Evolutionary conservation across 2,113 vertebrate species (phyloP).

Genomic region (Manacus vitellinus): DNA sequence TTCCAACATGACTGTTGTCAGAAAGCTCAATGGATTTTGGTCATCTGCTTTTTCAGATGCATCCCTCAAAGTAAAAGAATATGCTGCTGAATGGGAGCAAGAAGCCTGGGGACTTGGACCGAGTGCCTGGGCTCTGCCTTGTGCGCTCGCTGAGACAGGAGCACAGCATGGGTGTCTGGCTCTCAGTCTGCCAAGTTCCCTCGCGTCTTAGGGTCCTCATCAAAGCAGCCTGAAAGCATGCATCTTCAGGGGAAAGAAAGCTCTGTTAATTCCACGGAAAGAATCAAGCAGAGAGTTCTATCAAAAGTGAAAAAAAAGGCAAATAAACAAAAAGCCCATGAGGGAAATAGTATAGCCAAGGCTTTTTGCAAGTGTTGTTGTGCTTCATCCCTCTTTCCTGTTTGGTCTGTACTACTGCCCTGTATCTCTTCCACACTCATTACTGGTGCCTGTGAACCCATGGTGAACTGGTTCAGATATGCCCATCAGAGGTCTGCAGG

Average conservation of each 20-base stretch:
- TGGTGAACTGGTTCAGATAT: neutral
- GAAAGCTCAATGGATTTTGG: neutral
- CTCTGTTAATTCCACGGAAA: neutral
- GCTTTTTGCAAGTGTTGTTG: fast-evolving
- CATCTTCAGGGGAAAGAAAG: neutral
- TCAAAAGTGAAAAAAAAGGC: neutral
- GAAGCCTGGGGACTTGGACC: neutral
- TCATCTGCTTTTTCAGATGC: neutral
- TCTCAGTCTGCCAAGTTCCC: neutral
- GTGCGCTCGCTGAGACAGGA: neutral
- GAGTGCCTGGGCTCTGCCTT: neutral
- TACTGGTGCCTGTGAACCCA: fast-evolving
- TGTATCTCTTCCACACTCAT: fast-evolving
- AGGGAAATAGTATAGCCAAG: neutral
- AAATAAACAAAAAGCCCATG: neutral
- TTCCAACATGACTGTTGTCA: fast-evolving
- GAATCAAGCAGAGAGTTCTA: neutral
- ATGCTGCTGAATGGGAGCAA: neutral
- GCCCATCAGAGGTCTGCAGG: neutral
- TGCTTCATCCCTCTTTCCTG: neutral
- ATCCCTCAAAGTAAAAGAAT: neutral
- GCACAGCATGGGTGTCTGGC: neutral
- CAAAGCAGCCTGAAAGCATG: neutral
- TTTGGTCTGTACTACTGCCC: neutral
- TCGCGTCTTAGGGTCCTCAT: neutral